Conservation (phyloP, 2,888 invertebrate species). For the Graphium colonna region DNA sequence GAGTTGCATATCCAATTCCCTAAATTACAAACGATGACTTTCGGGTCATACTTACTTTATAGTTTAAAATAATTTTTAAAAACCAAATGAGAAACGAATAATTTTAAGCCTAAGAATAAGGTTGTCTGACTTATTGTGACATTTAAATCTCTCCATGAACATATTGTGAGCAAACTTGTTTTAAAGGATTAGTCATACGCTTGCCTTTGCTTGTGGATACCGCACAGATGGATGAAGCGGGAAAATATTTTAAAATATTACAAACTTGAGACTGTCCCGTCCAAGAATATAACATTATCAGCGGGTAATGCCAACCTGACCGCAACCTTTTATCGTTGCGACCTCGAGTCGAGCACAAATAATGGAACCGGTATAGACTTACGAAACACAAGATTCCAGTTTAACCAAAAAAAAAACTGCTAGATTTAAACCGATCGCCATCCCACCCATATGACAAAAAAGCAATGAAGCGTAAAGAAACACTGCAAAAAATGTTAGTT, state of each 20-base stretch:
- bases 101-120: too few relatives aligned
- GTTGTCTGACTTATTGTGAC: background rate
- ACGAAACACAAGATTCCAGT: background rate
- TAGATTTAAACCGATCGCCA: too few relatives aligned
- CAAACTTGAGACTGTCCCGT: too few relatives aligned
- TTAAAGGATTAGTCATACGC: slow-evolving; percentile 9
- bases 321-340: slow-evolving; percentile 18
- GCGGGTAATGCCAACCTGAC: background rate
- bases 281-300: too few relatives aligned
- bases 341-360: slow-evolving; percentile 6
- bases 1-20: too few relatives aligned
- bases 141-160: slow-evolving; percentile 10
- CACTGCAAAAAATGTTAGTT: too few relatives aligned
- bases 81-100: background rate
- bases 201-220: background rate
- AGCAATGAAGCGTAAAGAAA: too few relatives aligned
- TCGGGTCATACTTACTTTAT: too few relatives aligned
- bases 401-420: background rate
- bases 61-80: background rate
- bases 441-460: too few relatives aligned
- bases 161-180: slow-evolving; percentile 20
- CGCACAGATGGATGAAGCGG: background rate
- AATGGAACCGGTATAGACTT: background rate
- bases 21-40: too few relatives aligned
- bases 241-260: background rate